These are phyloP conservation scores for Rhynchopsitta pachyrhyncha DNA, from an alignment of 2,113 vertebrate genomes.

Conservation along the genomic window DNA sequence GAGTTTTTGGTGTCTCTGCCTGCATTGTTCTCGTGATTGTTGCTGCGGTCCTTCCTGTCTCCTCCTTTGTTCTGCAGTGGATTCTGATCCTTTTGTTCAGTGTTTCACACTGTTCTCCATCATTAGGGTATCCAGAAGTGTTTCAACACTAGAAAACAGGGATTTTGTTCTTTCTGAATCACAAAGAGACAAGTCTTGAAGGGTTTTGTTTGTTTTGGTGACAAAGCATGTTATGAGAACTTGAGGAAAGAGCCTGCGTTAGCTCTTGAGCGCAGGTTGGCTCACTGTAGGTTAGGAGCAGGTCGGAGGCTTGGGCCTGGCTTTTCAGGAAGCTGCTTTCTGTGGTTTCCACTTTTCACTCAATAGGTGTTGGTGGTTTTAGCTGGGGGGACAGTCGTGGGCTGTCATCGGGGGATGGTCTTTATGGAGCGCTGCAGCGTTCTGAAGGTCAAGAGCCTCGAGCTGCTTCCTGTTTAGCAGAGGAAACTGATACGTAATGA, in stretches of 20 bases:
- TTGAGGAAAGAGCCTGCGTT: not conserved
- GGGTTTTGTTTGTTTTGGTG: not conserved
- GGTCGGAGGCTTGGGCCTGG: not conserved
- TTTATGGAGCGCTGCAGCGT: not conserved
- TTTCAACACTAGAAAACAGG: not conserved
- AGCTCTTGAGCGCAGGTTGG: not conserved
- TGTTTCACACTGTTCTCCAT: not conserved
- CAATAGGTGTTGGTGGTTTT: not conserved
- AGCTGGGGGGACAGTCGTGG: not conserved
- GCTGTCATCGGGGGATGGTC: not conserved
- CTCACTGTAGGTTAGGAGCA: fast-evolving
- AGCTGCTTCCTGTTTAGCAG: not conserved
- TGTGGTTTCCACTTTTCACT: not conserved
- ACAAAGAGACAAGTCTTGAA: not conserved
- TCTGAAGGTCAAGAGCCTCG: not conserved
- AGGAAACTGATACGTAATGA: not conserved
- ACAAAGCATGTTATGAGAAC: not conserved
- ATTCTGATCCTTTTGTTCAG: not conserved
- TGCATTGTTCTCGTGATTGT: not conserved
- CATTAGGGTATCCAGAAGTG: not conserved
- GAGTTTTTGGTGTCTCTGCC: not conserved
- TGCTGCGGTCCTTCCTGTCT: not conserved
- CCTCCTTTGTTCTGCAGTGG: not conserved
- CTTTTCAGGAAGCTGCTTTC: not conserved
- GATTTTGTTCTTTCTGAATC: not conserved